Evolutionary conservation across 2,113 vertebrate genomes (phyloP), one percentile per base, ranked within the genome.

Genomic region (Parus major): DNA sequence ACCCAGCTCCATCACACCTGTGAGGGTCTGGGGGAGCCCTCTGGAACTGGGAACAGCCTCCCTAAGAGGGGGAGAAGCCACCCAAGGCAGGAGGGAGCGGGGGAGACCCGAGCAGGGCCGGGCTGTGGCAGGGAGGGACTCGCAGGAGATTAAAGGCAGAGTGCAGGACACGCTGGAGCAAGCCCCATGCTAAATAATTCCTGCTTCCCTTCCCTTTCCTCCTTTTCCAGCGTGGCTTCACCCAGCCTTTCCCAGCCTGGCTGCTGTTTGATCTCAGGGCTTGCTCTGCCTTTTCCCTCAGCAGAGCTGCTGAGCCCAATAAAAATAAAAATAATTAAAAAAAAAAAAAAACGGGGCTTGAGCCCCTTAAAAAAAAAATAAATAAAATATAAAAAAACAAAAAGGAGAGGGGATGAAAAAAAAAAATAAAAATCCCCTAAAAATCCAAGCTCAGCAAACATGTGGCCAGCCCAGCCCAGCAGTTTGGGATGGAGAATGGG

Each of bases 131-230:
- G 93, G 96, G 91, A 93, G 91, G 68, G 64, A 93, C 86, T 57
- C 4, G 1, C 68, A 80, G 83, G 63, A 96, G 96, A 92, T 96
- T 78, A 96, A 94, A 94, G 95, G 72, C 88, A 92, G 82, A 25
- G 3, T 17, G 64, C 60, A 70, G 66, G 84, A 94, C 94, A 96
- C 39, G 94, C 93, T 15, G 57, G 78, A 94, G 95, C 94, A 96
- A 93, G 94, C 78, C 94, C 72, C 8, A 8, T 60, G 82, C 95
- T 96, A 96, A 97, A 57, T 91, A 89, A 96, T 95, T 83, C 83
- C 70, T 56, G 78, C 70, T 92, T 93, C 88, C 86, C 91, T 88
- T 78, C 92, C 86, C 82, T 90, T 83, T 53, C 81, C 87, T 83
- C n/a, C 0, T 92, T 82, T 90, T 91, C 68, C 83, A 95, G 82